Evolutionary conservation across 2,797 vertebrate genomes (phyloP).

Genomic region (Argya squamiceps): DNA sequence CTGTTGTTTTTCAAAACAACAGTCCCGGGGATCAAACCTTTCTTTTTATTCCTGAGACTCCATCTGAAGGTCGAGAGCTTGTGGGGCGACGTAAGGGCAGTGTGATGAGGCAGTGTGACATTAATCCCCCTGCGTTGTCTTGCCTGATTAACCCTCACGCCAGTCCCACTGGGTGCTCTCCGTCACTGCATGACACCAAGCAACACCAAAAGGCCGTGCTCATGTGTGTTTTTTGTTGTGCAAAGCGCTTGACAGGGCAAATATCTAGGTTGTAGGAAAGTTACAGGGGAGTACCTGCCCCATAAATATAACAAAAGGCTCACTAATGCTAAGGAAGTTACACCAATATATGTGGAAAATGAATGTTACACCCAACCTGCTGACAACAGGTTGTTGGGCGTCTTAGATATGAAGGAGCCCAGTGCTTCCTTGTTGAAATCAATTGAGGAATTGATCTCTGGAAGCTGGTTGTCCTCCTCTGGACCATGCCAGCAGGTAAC

Average conservation of each 20-base stretch:
- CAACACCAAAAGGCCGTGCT: neutral
- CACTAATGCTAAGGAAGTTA: fast-evolving
- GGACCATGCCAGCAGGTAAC: neutral
- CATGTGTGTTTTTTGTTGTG: neutral
- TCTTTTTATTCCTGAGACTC: constrained; percentile 76
- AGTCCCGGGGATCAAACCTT: constrained; percentile 69
- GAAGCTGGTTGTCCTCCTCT: neutral
- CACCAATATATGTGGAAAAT: neutral
- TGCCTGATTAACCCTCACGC: constrained; percentile 71
- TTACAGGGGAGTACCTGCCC: neutral
- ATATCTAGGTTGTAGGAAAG: neutral
- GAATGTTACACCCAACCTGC: neutral
- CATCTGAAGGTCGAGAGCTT: constrained; percentile 70
- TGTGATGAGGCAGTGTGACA: constrained; percentile 34
- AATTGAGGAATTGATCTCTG: neutral
- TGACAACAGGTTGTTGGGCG: neutral
- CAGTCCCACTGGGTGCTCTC: neutral
- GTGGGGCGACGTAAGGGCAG: constrained; percentile 52
- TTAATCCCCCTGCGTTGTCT: constrained; percentile 57
- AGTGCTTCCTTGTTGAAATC: neutral
- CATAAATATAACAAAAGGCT: neutral
- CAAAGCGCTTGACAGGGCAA: neutral
- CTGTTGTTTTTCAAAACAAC: constrained; percentile 47
- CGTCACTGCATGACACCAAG: constrained; percentile 56
- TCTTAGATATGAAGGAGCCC: neutral